Evolutionary conservation across 2,888 invertebrate genomes (phyloP).

Genomic region (Luffia ferchaultella): DNA sequence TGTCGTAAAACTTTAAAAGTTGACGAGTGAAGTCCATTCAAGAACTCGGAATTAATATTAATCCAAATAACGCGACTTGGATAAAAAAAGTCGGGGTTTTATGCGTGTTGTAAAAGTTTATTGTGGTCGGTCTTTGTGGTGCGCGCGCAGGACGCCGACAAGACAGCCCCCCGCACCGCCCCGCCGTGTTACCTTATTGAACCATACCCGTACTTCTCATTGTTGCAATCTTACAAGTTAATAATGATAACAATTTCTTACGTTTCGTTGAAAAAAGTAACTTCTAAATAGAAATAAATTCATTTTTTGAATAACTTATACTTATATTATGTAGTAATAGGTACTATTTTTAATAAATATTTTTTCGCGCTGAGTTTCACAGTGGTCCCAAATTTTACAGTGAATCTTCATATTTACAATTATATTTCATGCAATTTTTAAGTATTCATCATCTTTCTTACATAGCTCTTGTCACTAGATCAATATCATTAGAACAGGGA

Average conservation of each 20-base stretch:
- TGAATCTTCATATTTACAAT: too few relatives aligned
- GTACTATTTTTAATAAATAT: too few relatives aligned
- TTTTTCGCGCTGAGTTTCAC: too few relatives aligned
- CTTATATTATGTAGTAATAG: too few relatives aligned
- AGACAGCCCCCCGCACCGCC: slow-evolving; percentile 3
- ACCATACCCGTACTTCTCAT: slow-evolving; percentile 9
- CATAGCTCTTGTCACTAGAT: too few relatives aligned
- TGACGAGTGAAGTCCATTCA: slow-evolving; percentile 66
- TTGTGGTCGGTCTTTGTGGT: slow-evolving; percentile 58
- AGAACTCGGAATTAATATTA: slow-evolving; percentile 66
- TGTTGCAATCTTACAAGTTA: slow-evolving; percentile 1
- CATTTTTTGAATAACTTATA: too few relatives aligned
- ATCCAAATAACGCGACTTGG: slow-evolving; percentile 60
- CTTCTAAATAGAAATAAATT: not conserved
- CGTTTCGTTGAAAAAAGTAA: slow-evolving; percentile 4
- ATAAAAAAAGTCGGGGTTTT: slow-evolving; percentile 67
- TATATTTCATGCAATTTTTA: too few relatives aligned
- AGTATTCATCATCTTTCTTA: too few relatives aligned
- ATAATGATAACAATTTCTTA: slow-evolving; percentile 6
- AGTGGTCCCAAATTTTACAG: too few relatives aligned
- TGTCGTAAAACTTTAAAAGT: slow-evolving; percentile 64
- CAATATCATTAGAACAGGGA: too few relatives aligned
- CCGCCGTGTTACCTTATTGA: too few relatives aligned
- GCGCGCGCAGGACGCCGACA: slow-evolving; percentile 42
- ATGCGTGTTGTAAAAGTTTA: slow-evolving; percentile 64